phyloP scores from a whole-genome alignment of 2,113 vertebrate genomes.

The Pteronura brasiliensis region DNA sequence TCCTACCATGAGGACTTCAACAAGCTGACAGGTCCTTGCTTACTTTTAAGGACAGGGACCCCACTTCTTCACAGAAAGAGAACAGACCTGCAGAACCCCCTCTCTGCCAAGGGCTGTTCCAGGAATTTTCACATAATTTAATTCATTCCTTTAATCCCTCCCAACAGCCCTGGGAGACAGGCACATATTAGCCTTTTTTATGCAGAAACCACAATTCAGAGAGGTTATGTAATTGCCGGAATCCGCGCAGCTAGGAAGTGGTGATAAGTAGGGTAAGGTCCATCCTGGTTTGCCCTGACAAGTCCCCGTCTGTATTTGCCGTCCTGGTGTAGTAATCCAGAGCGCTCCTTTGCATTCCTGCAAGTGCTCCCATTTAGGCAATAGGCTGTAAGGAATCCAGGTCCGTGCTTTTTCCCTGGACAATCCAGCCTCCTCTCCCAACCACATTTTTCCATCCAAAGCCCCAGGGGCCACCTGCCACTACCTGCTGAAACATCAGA shows the following conservation, averaged over 20 bases:
- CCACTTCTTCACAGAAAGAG: background rate
- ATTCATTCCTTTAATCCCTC: background rate
- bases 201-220: conserved; percentile 13
- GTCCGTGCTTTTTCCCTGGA: background rate
- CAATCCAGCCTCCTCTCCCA: background rate
- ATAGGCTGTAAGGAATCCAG: background rate
- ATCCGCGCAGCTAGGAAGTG: background rate
- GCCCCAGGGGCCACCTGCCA: background rate
- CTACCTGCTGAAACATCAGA: background rate
- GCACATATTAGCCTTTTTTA: background rate
- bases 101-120: background rate
- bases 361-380: background rate
- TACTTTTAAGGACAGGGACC: background rate
- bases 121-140: background rate
- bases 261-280: conserved; percentile 9
- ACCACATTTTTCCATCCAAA: background rate
- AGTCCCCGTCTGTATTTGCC: background rate
- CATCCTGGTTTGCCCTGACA: background rate
- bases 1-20: background rate
- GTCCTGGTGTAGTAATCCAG: background rate
- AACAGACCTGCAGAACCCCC: background rate
- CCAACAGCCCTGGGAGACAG: background rate
- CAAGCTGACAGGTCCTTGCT: background rate
- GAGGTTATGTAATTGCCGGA: conserved; percentile 35
- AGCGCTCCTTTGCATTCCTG: background rate